Base-by-base conservation (phyloP, 2,797 vertebrate species). In the Enteromius anoplus region DNA sequence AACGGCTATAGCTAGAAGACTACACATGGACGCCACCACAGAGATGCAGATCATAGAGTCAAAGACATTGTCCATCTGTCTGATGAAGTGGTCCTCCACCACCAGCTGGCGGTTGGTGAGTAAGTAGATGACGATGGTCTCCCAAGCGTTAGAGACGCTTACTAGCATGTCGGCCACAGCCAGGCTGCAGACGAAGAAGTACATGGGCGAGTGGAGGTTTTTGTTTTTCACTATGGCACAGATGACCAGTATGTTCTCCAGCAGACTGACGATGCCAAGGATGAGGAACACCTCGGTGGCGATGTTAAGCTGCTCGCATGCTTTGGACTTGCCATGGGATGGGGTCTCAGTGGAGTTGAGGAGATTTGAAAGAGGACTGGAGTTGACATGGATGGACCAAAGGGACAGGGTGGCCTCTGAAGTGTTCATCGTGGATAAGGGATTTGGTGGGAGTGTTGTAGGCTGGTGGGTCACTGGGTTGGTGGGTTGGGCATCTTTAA, bases 41-140 rank as follows among this genome's bases (percentile, higher is more conserved):
- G 96, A 97, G 87, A 96, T 96, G 84, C 96, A 97, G 89, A 97
- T 97, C 88, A 97, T 94, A 1, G 96, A 97, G 88, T 97, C 96
- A 23, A 97, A 94, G 84, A 97, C 93, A 49, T 97, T 96, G 86
- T 97, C 96, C 89, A 97, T 95, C 60, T 93, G 95, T 90, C 95
- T 92, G 3, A 95, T 95, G 87, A 96, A 93, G 78, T 93, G 92
- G 84, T 95, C 95, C 1, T 93, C 91, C 0, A 93, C 93, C 5
- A 92, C 85, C 55, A 92, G 90, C 11, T 95, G 93, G 0, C 93
- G 94, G 0, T 91, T 94, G 90, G 94, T 95, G 14, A 96, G 83
- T 51, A 96, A 88, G 21, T 95, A 95, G 90, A 97, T 96, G 86
- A 96, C 92, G 3, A 97, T 95, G 21, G 96, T 96, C 85, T 97